Conservation (phyloP, 2,797 vertebrate species). For the Macropus fuliginosus region DNA sequence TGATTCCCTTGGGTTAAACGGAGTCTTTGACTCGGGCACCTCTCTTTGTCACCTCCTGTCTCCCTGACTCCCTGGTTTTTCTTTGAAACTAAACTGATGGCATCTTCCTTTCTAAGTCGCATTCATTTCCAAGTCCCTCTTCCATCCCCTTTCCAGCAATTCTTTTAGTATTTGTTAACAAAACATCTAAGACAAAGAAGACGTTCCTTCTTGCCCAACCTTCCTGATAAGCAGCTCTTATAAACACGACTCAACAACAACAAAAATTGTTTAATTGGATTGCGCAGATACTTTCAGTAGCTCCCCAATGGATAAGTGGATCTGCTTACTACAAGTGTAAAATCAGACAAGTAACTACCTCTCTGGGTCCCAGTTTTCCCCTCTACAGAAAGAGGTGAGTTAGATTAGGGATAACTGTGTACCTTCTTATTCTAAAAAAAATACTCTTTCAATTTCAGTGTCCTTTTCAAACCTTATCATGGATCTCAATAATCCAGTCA, state of each 20-base stretch:
- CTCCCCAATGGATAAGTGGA: not conserved
- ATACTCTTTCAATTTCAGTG: not conserved
- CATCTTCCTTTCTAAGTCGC: not conserved
- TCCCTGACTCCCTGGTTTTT: too few species aligned
- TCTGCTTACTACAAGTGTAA: not conserved
- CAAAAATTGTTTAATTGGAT: not conserved
- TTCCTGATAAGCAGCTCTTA: not conserved
- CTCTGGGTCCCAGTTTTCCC: not conserved
- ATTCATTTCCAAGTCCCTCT: not conserved
- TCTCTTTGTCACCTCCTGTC: not conserved
- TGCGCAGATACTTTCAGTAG: not conserved
- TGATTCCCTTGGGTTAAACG: not conserved
- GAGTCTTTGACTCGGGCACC: not conserved
- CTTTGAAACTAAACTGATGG: not conserved
- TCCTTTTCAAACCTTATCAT: not conserved
- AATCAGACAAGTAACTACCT: not conserved
- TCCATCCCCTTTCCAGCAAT: not conserved
- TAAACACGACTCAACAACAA: not conserved
- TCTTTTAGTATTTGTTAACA: not conserved
- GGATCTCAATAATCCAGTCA: not conserved
- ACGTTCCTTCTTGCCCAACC: not conserved
- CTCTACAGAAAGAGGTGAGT: not conserved
- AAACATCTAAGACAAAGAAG: not conserved
- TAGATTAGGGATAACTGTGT: not conserved
- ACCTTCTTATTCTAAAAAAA: not conserved